These are phyloP conservation scores for Alcedo quadribrachys DNA, from an alignment of 2,797 vertebrate species.

Conservation along the genomic window DNA sequence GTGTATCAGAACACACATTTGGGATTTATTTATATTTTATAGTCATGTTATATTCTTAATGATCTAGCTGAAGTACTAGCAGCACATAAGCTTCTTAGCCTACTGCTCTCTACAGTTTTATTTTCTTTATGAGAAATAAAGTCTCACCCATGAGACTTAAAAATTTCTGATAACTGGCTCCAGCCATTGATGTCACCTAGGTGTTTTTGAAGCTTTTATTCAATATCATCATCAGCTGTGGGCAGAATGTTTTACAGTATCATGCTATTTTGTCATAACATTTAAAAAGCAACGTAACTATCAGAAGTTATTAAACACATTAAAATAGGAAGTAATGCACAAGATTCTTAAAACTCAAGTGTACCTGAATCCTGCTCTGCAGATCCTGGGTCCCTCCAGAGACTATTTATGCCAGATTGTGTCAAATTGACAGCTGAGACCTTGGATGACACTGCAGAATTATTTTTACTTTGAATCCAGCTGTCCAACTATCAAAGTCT, in stretches of 20 bases:
- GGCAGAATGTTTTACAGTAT: background rate
- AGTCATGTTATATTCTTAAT: background rate
- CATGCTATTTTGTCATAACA: background rate
- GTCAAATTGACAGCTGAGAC: background rate
- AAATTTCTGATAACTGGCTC: background rate
- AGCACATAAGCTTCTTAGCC: background rate
- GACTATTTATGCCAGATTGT: background rate
- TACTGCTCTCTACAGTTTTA: background rate
- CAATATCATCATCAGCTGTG: background rate
- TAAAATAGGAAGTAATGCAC: background rate
- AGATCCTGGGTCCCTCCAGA: background rate
- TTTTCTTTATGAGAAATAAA: background rate
- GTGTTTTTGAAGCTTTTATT: background rate
- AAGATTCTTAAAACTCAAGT: background rate
- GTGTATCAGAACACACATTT: background rate
- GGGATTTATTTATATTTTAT: background rate
- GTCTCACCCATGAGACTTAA: background rate
- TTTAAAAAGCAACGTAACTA: background rate
- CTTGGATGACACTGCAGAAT: background rate
- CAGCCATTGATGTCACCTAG: background rate
- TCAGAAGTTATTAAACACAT: background rate
- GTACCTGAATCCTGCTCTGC: conserved; percentile 39
- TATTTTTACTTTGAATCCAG: background rate
- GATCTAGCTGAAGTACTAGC: background rate
- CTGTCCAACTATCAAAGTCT: background rate